Base-by-base conservation (phyloP, 2,888 invertebrate species). In the Eueremaeus valkanovi region DNA sequence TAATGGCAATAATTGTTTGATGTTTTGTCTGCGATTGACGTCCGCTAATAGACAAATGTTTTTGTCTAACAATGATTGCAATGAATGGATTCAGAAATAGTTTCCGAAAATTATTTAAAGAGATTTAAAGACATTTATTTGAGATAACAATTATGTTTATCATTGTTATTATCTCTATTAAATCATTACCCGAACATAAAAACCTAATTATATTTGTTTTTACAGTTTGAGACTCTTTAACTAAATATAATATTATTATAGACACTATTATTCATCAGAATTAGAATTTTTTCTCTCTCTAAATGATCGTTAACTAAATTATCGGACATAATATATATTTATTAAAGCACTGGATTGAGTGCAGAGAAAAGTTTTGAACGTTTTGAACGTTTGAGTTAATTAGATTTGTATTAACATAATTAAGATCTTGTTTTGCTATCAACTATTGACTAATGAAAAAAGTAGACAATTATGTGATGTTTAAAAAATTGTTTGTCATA, bases 391-490 rank as follows among this genome's bases (percentile, higher is more conserved):
- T 66, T 36, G 36, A 21, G 33, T 36, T 66, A 66, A 66, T 66
- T 66, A 36, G 36, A 66, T 66, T 66, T 36, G 33, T 66, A 42
- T 70, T 70, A 42, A 45, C 70, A 70, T 70, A 70, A 70, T 70
- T 70, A 70, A 70, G 29, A 27, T 70, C 16, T 42, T n/a, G 3
- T n/a, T 70, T 70, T 42, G 36, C 70, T 70, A 11, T 36, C 3
- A 70, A 70, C 70, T 36, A 42, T 70, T 45, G 70, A 70, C 40
- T 70, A 70, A 70, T 70, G 70, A 70, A 70, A 66, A 31, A 42
- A 21, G 5, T 11, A 70, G 42, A 70, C 42, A 70, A 70, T 70
- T 70, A 42, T 42, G 42, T 36, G 27, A 36, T 33, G 21, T 29
- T 70, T 70, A 27, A 70, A 42, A 70, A n/a, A n/a, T n/a, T 21